These are phyloP conservation scores for Mallotus villosus DNA, from an alignment of 2,797 vertebrate genomes.

Conservation along the genomic window DNA sequence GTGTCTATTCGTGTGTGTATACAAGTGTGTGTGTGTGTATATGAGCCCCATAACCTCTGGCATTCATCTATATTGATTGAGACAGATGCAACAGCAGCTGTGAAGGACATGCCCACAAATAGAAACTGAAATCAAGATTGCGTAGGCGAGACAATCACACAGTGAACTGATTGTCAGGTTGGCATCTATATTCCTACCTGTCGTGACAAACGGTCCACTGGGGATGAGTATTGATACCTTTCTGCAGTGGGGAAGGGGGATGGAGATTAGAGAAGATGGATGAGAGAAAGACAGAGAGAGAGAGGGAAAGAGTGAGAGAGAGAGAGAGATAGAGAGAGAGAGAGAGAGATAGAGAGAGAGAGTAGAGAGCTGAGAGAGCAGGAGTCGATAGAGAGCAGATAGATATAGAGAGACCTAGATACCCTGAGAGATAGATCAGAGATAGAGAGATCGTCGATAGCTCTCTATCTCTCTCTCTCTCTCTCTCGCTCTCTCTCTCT, in stretches of 20 bases:
- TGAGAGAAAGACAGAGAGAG: constrained; percentile 24
- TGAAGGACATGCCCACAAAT: constrained; percentile 39
- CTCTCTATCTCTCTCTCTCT: too few species aligned
- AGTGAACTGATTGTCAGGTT: constrained; percentile 63
- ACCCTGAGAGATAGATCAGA: constrained; percentile 19
- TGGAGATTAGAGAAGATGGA: constrained; percentile 16
- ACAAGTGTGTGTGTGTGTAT: not conserved
- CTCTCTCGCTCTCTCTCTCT: too few species aligned
- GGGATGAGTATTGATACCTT: constrained; percentile 56
- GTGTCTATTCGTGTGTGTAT: too few species aligned
- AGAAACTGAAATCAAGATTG: constrained; percentile 59
- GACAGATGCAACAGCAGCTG: constrained; percentile 31
- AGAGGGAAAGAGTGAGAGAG: constrained; percentile 25
- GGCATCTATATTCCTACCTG: constrained; percentile 55
- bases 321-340: constrained; percentile 19
- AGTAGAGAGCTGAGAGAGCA: constrained; percentile 21
- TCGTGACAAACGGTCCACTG: constrained; percentile 56
- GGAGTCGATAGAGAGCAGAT: constrained; percentile 46
- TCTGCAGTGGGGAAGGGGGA: constrained; percentile 31
- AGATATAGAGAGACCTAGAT: constrained; percentile 30
- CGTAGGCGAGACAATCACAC: constrained; percentile 41
- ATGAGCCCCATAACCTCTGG: not conserved
- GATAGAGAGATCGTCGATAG: too few species aligned
- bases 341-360: constrained; percentile 27
- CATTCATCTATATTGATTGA: constrained; percentile 47